Conservation (phyloP, 30 jellyfish, hydroid and myxozoan genomes). For the Pseudorhiza aurosa region DNA sequence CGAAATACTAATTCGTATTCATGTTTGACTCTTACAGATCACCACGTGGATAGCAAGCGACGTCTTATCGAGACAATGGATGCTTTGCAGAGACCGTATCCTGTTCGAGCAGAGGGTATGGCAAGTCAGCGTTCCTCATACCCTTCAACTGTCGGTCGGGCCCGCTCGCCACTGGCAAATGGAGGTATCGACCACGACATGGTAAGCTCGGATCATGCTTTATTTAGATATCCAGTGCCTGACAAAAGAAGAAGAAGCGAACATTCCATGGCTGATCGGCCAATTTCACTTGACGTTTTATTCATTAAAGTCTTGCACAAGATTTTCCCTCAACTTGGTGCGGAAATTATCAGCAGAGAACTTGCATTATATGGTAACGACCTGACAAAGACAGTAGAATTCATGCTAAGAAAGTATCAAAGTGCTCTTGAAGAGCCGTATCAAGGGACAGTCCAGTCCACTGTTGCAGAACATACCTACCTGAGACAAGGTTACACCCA, state of each 20-base stretch:
- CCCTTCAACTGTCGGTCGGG: neutral
- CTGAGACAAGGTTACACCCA: constrained; percentile 7
- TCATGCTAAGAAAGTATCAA: constrained; percentile 40
- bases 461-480: constrained; percentile 17
- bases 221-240: neutral
- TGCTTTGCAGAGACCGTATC: constrained; percentile 53
- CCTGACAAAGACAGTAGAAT: constrained; percentile 50
- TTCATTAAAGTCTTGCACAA: constrained; percentile 51
- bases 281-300: constrained; percentile 34
- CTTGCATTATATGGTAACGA: constrained; percentile 35
- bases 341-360: constrained; percentile 54
- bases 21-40: too few relatives aligned
- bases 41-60: constrained; percentile 37
- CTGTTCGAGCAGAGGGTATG: constrained; percentile 23
- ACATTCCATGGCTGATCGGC: constrained; percentile 4
- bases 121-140: constrained; percentile 17
- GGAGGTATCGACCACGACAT: constrained; percentile 5
- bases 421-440: constrained; percentile 55
- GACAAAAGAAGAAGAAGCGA: constrained; percentile 17
- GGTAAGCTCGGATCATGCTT: constrained; percentile 8
- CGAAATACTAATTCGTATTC: too few relatives aligned
- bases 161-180: neutral
- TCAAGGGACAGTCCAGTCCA: neutral
- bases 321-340: constrained; percentile 54
- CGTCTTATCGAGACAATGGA: constrained; percentile 52